Base-by-base conservation (phyloP, 2,797 vertebrate genomes). In the Morelia viridis region DNA sequence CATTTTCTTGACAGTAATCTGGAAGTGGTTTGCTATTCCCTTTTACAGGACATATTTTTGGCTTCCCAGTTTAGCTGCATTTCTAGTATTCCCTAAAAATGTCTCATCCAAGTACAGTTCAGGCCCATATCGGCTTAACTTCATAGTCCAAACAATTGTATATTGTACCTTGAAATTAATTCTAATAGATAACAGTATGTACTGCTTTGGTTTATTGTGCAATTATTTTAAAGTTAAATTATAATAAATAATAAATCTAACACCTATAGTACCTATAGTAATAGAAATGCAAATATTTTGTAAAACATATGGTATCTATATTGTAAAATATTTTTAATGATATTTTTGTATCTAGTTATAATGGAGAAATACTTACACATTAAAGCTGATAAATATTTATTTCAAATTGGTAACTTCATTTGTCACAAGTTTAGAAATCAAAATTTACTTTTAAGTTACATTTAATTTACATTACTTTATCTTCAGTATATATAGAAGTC, bases 331-430 rank as follows among this genome's bases (percentile, higher is more conserved):
- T 92, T 65, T 85, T 85, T 68, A 22, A 71, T 8, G 15, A 17
- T 68, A 13, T 83, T 28, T 56, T 22, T 88, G 0, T 10, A 24
- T 56, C 19, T 91, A 17, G 1, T 76, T 86, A 31, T 61, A 46
- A 89, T 26, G 10, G 76, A 87, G 24, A 62, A 88, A 83, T 17
- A 22, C 10, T 89, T 76, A 76, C 35, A 41, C 41, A 76, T 76
- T 41, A 76, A 76, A 76, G 35, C 19, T 76, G 31, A 83, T 80
- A 46, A 64, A 35, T 57, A 12, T 84, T 57, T 64, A 89, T 3
- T 62, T 58, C 28, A 53, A 92, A 4, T 53, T 93, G 60, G 41
- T 61, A 91, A 89, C 46, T 50, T 93, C 92, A 71, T 80, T 91
- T 41, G 3, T 89, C 56, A 91, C 90, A 87, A 62, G 87, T 89